These are phyloP conservation scores for Drosophila watanabei DNA, from an alignment of 1,140 invertebrate species.

Conservation along the genomic window DNA sequence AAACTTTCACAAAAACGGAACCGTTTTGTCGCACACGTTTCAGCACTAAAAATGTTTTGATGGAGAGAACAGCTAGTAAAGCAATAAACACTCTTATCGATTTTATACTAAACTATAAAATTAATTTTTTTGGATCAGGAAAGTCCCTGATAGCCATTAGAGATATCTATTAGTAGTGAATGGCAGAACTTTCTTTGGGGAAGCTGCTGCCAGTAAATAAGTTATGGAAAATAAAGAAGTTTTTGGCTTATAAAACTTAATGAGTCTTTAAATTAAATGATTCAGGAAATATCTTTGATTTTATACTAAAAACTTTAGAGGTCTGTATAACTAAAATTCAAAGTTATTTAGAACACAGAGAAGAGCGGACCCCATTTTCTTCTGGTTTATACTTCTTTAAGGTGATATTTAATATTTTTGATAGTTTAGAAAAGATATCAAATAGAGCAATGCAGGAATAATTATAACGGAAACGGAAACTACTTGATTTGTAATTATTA, in stretches of 20 bases:
- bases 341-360: neutral
- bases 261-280: neutral
- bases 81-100: slow-evolving; percentile 5
- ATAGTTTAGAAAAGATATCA: neutral
- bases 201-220: neutral
- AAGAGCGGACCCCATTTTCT: neutral
- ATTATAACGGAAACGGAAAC: too few relatives aligned
- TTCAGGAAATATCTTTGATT: neutral
- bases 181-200: neutral
- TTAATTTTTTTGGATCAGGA: neutral
- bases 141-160: neutral
- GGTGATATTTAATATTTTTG: neutral
- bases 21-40: slow-evolving; percentile 54
- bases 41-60: slow-evolving; percentile 19
- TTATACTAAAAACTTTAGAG: neutral
- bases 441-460: neutral
- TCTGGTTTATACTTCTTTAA: too few relatives aligned
- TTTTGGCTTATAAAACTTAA: neutral
- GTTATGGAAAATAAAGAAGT: neutral
- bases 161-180: neutral
- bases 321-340: neutral
- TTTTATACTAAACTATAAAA: slow-evolving; percentile 17
- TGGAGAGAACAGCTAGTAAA: slow-evolving; percentile 18
- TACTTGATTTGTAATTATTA: neutral
- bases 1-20: slow-evolving; percentile 73